Percentiles rank a stretch among this genome's conserved stretches.
Evolutionary conservation across 2,113 vertebrate species (phyloP).

Genomic region (Procapra przewalskii): DNA sequence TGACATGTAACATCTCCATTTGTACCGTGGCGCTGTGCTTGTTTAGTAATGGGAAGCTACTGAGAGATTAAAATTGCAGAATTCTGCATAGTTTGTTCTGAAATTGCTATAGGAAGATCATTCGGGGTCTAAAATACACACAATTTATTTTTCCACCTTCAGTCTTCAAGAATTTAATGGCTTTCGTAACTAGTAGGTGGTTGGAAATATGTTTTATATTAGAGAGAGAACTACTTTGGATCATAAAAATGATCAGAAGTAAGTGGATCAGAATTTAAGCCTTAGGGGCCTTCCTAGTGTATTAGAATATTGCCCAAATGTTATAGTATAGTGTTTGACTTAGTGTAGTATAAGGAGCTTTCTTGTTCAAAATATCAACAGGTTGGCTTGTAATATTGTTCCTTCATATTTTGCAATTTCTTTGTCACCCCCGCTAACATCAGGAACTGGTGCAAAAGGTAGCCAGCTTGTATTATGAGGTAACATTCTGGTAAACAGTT

Average conservation of each 20-base stretch:
- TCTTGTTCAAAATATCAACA: conserved; percentile 77
- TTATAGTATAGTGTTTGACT: conserved; percentile 33
- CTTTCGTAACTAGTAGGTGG: conserved; percentile 72
- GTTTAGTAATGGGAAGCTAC: conserved; percentile 86
- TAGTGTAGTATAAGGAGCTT: neutral
- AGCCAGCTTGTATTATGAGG: neutral
- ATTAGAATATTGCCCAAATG: conserved; percentile 58
- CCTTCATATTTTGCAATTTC: conserved; percentile 25
- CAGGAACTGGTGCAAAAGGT: neutral
- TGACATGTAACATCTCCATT: conserved; percentile 83
- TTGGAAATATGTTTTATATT: conserved; percentile 64
- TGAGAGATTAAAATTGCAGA: conserved; percentile 85
- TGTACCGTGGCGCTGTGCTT: conserved; percentile 79
- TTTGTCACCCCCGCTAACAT: neutral
- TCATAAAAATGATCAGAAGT: conserved; percentile 74
- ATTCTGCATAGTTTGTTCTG: conserved; percentile 80
- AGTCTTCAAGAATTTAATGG: conserved; percentile 79
- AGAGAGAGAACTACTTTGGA: conserved; percentile 61
- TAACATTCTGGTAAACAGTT: neutral
- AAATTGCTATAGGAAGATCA: conserved; percentile 82
- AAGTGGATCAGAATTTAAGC: conserved; percentile 49
- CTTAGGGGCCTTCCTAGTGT: neutral
- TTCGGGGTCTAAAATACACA: conserved; percentile 81
- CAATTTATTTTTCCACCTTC: conserved; percentile 82
- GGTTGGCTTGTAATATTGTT: conserved; percentile 70